Base-by-base conservation (phyloP, 2,113 vertebrate species). In the Thymallus thymallus region DNA sequence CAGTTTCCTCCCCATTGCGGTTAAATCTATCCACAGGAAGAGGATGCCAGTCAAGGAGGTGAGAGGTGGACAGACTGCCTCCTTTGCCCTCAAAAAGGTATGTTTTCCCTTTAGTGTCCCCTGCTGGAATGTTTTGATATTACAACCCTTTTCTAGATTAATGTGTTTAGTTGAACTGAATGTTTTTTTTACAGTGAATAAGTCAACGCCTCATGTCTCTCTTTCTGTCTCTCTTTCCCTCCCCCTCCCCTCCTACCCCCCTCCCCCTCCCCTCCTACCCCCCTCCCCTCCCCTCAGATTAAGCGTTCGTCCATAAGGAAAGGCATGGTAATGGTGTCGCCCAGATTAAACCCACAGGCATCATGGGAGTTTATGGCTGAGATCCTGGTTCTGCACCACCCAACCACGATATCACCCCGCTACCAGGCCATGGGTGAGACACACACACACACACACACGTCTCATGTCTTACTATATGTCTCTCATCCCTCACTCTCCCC, bases 321-420 rank as follows among this genome's bases (percentile, higher is more conserved):
- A 78, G 97, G 97, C 67, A 99, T 99, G 97, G 97, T 99, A 80
- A 99, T 99, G 97, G 97, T 99, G 67, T 98, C 97, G 0, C 96
- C 97, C 0, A 94, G 93, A 71, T 73, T 99, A 86, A 97, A 95
- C 89, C 97, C 97, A 76, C 97, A 98, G 86, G 97, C 97, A 0
- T 98, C 96, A 0, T 99, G 97, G 97, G 97, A 99, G 91, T 99
- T 99, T 90, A 97, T 99, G 89, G 97, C 97, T 0, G 97, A 99
- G 91, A 99, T 99, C 85, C 91, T 99, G 56, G 97, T 99, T 14
- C 93, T 99, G 68, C 97, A 99, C 88, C 97, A 99, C 58, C 97
- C 97, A 12, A 99, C 97, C 1, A 99, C 97, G 3, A 99, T 99
- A 88, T 98, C 96, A 74, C 97, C 97, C 3, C 92, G 97, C 65